These are phyloP conservation scores for Clupea harengus DNA, from an alignment of 2,113 vertebrate genomes.

Conservation along the genomic window DNA sequence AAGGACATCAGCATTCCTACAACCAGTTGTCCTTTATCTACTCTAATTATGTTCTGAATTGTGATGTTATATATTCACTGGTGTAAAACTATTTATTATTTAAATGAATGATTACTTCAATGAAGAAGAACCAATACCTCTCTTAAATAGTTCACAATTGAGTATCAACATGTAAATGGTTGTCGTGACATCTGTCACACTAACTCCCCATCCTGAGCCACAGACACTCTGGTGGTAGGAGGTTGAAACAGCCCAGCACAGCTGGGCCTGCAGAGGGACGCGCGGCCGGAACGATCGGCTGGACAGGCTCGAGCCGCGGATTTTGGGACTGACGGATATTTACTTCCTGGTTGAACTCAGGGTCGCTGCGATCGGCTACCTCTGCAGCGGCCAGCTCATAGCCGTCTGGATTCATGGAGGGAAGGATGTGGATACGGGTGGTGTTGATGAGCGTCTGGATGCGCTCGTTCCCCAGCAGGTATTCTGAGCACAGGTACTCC, in stretches of 20 bases:
- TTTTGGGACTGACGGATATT: slow-evolving; percentile 57
- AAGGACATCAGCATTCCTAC: slow-evolving; percentile 44
- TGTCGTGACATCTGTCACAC: background rate
- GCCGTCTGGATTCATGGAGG: slow-evolving; percentile 97
- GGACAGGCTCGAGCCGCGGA: slow-evolving; percentile 16
- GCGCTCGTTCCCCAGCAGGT: slow-evolving; percentile 81
- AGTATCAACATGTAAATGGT: background rate
- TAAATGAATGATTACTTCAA: background rate
- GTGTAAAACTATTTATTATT: background rate
- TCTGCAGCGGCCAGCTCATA: slow-evolving; percentile 92
- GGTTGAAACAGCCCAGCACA: slow-evolving; percentile 7
- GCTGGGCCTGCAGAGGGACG: background rate
- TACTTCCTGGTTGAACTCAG: slow-evolving; percentile 77
- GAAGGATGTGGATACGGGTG: slow-evolving; percentile 91
- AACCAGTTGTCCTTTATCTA: slow-evolving; percentile 30
- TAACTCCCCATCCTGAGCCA: background rate
- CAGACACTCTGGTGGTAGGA: slow-evolving; percentile 53
- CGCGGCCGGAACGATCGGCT: slow-evolving; percentile 27
- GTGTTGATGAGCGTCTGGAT: slow-evolving; percentile 88
- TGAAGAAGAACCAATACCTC: background rate
- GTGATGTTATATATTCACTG: background rate
- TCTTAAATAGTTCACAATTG: background rate
- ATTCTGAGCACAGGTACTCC: slow-evolving; percentile 93
- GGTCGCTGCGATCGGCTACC: slow-evolving; percentile 79
- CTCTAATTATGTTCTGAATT: background rate